Conservation (phyloP, 2,113 vertebrate species). For the Tinamus guttatus region DNA sequence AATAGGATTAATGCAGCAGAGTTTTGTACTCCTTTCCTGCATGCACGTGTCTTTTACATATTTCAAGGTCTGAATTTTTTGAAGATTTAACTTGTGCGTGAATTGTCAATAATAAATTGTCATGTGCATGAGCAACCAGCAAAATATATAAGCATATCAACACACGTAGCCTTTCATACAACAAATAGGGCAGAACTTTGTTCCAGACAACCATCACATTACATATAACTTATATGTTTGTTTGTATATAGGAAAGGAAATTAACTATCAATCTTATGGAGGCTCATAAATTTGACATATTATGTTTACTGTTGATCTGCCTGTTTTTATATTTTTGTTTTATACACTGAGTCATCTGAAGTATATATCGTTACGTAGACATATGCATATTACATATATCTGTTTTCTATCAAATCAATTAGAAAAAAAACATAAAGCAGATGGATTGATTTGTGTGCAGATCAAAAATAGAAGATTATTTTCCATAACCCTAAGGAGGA, state of each 20-base stretch:
- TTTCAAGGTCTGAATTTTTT: not conserved
- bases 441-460: not conserved
- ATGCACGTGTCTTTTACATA: not conserved
- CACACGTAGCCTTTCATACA: not conserved
- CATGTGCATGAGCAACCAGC: not conserved
- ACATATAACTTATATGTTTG: not conserved
- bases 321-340: not conserved
- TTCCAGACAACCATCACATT: not conserved
- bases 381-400: not conserved
- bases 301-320: not conserved
- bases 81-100: not conserved
- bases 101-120: not conserved
- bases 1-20: not conserved
- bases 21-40: not conserved
- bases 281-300: not conserved
- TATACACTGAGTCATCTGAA: not conserved
- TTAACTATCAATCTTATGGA: not conserved
- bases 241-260: not conserved
- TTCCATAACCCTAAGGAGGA: not conserved
- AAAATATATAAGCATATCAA: not conserved
- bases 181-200: not conserved
- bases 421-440: not conserved
- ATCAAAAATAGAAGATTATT: not conserved
- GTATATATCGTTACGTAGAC: not conserved
- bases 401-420: not conserved